A percentile compares a stretch with the other conserved stretches of the same genome.
Evolutionary conservation across 2,113 vertebrate species (phyloP).

Genomic region (Oenanthe oenanthe): DNA sequence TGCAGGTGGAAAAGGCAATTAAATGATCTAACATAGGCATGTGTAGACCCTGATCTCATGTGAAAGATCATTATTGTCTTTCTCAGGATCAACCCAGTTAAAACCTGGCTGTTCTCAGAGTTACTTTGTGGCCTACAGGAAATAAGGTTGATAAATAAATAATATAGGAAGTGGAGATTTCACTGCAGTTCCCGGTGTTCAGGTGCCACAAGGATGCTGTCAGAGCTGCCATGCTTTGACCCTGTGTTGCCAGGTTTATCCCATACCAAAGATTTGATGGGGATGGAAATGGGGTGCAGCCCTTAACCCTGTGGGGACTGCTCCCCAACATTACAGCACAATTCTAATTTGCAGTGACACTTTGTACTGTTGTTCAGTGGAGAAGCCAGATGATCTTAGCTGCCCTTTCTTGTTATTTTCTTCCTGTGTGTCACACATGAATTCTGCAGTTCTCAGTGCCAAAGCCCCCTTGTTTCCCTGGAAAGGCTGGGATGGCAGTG

Average conservation of each 20-base stretch:
- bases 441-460: background rate
- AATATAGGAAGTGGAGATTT: background rate
- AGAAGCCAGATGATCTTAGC: background rate
- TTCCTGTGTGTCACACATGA: background rate
- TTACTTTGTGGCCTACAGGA: background rate
- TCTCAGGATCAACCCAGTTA: too few relatives aligned
- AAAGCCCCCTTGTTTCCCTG: background rate
- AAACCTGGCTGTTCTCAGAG: background rate
- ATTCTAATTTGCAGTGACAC: background rate
- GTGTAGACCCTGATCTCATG: conserved; percentile 1
- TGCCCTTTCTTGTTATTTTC: background rate
- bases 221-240: background rate
- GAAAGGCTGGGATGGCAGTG: background rate
- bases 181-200: background rate
- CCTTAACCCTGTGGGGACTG: background rate
- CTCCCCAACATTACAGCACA: accelerated
- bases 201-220: background rate
- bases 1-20: conserved; percentile 36
- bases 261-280: background rate
- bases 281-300: background rate
- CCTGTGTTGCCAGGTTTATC: background rate
- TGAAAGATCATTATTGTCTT: conserved; percentile 25
- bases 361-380: background rate
- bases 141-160: background rate
- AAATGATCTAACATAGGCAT: conserved; percentile 33